These are phyloP conservation scores for Alloplasta piceator DNA, from an alignment of 2,888 invertebrate genomes.

Conservation along the genomic window DNA sequence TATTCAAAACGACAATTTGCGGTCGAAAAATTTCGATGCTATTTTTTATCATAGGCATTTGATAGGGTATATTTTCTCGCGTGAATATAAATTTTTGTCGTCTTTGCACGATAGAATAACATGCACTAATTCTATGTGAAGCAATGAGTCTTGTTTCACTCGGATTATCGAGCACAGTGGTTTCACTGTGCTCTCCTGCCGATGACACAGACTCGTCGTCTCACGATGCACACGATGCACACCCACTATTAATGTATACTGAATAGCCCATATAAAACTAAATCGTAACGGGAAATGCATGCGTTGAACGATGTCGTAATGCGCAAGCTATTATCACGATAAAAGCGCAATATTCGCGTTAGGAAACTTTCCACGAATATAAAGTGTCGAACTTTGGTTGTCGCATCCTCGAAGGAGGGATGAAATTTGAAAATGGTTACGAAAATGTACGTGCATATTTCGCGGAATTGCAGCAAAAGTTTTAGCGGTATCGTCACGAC, in stretches of 20 bases:
- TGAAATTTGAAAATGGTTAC: constrained; percentile 1
- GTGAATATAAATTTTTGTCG: not conserved
- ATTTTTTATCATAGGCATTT: no score
- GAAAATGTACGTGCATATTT: not conserved
- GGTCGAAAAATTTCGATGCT: no score
- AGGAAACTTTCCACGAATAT: constrained; percentile 1
- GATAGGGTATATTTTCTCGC: not conserved
- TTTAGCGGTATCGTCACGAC: not conserved
- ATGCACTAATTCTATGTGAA: constrained; percentile 21
- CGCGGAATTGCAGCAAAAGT: constrained; percentile 7
- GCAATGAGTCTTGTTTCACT: constrained; percentile 47
- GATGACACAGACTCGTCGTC: not conserved
- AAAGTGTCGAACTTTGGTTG: not conserved
- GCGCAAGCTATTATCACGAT: not conserved
- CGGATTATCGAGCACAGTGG: constrained; percentile 47
- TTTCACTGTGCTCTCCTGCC: constrained; percentile 32
- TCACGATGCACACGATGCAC: not conserved
- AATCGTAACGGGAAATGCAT: constrained; percentile 4
- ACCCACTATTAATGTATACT: not conserved
- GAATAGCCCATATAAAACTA: not conserved
- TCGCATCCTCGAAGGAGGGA: not conserved
- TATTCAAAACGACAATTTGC: no score
- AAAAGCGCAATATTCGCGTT: constrained; percentile 6
- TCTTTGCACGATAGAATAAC: constrained; percentile 12
- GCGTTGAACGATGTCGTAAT: constrained; percentile 8